Percentiles rank a stretch among this genome's conserved stretches.
Evolutionary conservation across 2,888 invertebrate genomes (phyloP).

Genomic region (Cryptosula pallasiana): DNA sequence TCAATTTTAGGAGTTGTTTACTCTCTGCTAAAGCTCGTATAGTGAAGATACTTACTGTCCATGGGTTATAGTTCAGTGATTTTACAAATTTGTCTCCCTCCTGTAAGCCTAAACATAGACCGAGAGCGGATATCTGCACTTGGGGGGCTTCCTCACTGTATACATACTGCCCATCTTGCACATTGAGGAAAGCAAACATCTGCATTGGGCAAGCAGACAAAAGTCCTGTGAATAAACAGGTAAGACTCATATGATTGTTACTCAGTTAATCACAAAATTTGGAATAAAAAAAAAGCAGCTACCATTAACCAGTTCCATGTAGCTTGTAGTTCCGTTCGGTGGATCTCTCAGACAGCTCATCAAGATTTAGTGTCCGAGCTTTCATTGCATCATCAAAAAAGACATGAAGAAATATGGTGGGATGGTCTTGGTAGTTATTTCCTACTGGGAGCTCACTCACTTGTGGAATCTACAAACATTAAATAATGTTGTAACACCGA

Average conservation of each 20-base stretch:
- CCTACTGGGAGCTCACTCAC: slow-evolving; percentile 46
- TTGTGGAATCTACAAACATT: slow-evolving; percentile 38
- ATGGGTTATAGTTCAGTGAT: background rate
- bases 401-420: slow-evolving; percentile 38
- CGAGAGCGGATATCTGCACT: background rate
- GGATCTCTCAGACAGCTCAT: background rate
- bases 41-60: background rate
- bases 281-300: no score
- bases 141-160: background rate
- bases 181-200: background rate
- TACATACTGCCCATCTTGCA: background rate
- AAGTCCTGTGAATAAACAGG: no score
- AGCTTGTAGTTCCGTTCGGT: background rate
- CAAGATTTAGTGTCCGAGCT: background rate
- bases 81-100: slow-evolving; percentile 12
- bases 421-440: slow-evolving; percentile 45
- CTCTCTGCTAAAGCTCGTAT: no score
- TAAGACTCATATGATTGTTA: no score
- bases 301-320: background rate
- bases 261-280: no score
- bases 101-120: background rate
- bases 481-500: no score
- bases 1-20: no score
- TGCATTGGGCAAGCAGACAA: background rate
- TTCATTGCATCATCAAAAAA: background rate